Conservation (phyloP, 2,797 vertebrate genomes). For the Enteromius trimaculatus region DNA sequence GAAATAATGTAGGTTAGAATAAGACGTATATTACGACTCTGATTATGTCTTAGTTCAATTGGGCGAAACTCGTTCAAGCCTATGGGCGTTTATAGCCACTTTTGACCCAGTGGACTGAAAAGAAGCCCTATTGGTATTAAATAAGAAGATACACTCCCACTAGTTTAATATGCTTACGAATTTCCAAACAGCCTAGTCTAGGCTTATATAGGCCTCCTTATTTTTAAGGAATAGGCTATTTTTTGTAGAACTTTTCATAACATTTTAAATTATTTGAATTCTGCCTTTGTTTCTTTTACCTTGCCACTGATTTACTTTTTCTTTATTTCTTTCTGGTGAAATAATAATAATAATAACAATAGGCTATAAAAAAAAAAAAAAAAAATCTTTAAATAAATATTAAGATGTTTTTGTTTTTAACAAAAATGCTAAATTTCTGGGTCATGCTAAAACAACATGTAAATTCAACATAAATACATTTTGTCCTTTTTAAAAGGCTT, state of each 20-base stretch:
- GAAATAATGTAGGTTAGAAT: background rate
- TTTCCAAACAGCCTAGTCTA: background rate
- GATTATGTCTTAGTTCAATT: background rate
- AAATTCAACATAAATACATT: background rate
- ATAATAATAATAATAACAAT: background rate
- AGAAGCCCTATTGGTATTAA: background rate
- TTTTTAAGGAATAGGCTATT: background rate
- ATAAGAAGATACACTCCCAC: background rate
- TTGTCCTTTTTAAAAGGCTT: background rate
- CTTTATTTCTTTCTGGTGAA: background rate
- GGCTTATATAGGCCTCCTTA: background rate
- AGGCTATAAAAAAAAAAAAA: background rate
- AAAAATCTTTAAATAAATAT: background rate
- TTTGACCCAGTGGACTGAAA: background rate
- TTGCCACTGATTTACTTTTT: background rate
- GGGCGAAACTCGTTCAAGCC: background rate
- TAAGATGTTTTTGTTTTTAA: background rate
- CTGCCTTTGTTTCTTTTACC: background rate
- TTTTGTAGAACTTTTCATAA: background rate
- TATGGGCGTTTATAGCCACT: background rate
- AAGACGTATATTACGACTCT: background rate
- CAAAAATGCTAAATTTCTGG: background rate
- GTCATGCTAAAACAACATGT: background rate
- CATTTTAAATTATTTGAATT: background rate
- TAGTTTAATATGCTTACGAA: background rate